These are phyloP conservation scores for Brachionus asplanchnoidis DNA, from an alignment of 1,140 invertebrate genomes.

Conservation along the genomic window DNA sequence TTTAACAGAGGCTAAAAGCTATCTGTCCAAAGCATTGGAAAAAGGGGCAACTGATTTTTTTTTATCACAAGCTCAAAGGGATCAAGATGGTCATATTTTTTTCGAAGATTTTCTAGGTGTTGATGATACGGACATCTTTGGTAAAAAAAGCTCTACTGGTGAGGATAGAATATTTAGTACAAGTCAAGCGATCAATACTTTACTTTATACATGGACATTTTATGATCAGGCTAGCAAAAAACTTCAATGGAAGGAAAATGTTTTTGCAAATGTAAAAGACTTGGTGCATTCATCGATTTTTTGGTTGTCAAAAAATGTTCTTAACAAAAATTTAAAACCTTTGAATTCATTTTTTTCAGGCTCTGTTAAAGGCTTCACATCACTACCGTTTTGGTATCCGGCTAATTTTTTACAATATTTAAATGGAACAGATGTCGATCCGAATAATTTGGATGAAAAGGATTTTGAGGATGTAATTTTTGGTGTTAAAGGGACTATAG, in stretches of 20 bases:
- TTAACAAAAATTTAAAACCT: slow-evolving; percentile 47
- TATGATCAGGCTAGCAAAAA: slow-evolving; percentile 41
- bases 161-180: slow-evolving; percentile 51
- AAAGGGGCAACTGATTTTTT: not conserved
- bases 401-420: slow-evolving; percentile 48
- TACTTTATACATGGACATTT: slow-evolving; percentile 47
- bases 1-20: slow-evolving; percentile 17
- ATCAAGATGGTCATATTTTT: slow-evolving; percentile 44
- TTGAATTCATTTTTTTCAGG: slow-evolving; percentile 54
- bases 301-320: slow-evolving; percentile 46
- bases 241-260: slow-evolving; percentile 45
- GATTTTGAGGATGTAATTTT: slow-evolving; percentile 37
- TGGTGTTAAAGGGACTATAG: slow-evolving; percentile 45
- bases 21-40: slow-evolving; percentile 20
- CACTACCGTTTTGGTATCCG: slow-evolving; percentile 49
- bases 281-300: slow-evolving; percentile 43
- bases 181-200: slow-evolving; percentile 47
- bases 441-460: not conserved
- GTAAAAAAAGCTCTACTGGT: slow-evolving; percentile 44
- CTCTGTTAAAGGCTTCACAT: slow-evolving; percentile 47
- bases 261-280: slow-evolving; percentile 45
- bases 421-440: slow-evolving; percentile 45
- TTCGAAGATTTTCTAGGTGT: slow-evolving; percentile 52
- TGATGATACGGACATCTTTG: slow-evolving; percentile 45
- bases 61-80: not conserved